phyloP scores from a whole-genome alignment of 2,797 vertebrate genomes.

The Masticophis lateralis region DNA sequence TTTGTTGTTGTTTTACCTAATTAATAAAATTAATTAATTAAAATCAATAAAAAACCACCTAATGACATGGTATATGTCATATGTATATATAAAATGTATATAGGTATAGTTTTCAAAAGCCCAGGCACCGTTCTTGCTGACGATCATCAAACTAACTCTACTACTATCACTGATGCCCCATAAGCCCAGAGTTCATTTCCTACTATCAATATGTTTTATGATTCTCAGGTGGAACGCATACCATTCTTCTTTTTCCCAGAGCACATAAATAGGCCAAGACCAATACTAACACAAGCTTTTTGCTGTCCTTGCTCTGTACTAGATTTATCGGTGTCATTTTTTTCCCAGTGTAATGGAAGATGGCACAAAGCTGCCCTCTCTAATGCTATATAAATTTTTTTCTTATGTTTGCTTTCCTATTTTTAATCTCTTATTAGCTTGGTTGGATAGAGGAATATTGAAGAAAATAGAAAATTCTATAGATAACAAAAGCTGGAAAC shows the following conservation, averaged over 20 bases:
- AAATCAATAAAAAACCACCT: neutral
- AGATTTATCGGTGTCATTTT: constrained; percentile 56
- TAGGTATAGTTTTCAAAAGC: constrained; percentile 47
- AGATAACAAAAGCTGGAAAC: constrained; percentile 39
- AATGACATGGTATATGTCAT: neutral
- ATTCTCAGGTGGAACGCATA: constrained; percentile 48
- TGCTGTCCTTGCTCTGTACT: constrained; percentile 41
- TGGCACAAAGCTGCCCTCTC: constrained; percentile 51
- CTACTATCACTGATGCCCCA: constrained; percentile 46
- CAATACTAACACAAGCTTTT: constrained; percentile 22
- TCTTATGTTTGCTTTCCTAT: constrained; percentile 45
- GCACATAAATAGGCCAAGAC: constrained; percentile 53
- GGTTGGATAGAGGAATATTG: constrained; percentile 32
- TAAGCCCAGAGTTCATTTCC: constrained; percentile 51
- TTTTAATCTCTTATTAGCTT: constrained; percentile 59
- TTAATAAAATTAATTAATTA: neutral
- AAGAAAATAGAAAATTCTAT: constrained; percentile 28
- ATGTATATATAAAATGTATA: neutral
- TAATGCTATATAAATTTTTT: constrained; percentile 51
- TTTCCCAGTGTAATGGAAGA: constrained; percentile 55
- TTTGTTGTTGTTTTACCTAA: neutral
- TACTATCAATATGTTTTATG: constrained; percentile 56
- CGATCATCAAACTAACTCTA: constrained; percentile 39
- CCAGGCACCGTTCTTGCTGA: constrained; percentile 20
- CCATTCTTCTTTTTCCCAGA: constrained; percentile 53